Base-by-base conservation (phyloP, 2,888 invertebrate genomes). In the Drosophila setosimentum region DNA sequence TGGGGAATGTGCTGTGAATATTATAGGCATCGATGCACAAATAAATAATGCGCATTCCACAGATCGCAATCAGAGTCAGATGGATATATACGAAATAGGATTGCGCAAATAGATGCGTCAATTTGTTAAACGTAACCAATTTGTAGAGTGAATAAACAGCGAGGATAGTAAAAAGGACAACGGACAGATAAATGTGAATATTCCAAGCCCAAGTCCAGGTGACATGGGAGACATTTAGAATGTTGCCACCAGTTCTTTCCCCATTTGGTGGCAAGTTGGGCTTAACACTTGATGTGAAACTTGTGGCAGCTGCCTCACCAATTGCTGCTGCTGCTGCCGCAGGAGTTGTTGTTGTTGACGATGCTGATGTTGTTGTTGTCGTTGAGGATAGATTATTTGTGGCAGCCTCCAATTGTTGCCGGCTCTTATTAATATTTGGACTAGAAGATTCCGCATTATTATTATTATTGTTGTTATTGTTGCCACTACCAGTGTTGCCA, bases 11-110 rank as follows among this genome's bases (percentile, higher is more conserved):
- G 72, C 95, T 95, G 73, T 96, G 96, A n/a, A 97, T 95, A 91
- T 98, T 98, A 92, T 98, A 98, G 0, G 98, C 97, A 93, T 98
- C 98, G 91, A 98, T 97, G 83, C 98, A 96, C 83, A 98, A 94
- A 91, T 97, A 98, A 85, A 97, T 96, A 83, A 97, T 97, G 58
- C 97, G 95, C 90, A 97, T 94, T 24, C 96, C 95, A 91, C 98
- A 97, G 50, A 98, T 96, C 16, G 96, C 94, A 13, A 98, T 96
- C 64, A 98, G 93, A 80, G 98, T 95, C 57, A 97, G 93, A 93
- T 98, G 97, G 29, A 98, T 95, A 42, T 97, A 96, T 32, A 98
- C 94, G 92, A 98, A 98, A 92, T 98, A 98, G 68, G 97, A 96
- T 91, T 97, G 97, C 3, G 97, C 96, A 86, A 98, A 96, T 72